Percentiles rank a stretch among this genome's conserved stretches.
Conservation (phyloP, 2,113 vertebrate species). For the Protomyctophum bolini region DNA sequence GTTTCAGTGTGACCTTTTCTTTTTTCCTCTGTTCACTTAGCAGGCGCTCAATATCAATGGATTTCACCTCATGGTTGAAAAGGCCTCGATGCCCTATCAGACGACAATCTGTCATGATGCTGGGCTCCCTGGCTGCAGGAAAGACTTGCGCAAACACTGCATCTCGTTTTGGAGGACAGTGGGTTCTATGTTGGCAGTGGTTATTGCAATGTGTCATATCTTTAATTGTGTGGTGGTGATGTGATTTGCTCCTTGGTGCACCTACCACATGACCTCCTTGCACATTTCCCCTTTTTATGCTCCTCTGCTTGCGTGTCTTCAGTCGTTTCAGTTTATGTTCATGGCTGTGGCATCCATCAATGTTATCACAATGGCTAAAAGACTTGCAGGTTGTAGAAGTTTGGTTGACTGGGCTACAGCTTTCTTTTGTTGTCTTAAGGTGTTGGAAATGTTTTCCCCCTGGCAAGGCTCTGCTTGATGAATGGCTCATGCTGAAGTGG, state of each 20-base stretch:
- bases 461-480: conserved; percentile 22
- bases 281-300: conserved; percentile 41
- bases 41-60: conserved; percentile 77
- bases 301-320: conserved; percentile 77
- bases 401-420: neutral
- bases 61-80: conserved; percentile 82
- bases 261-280: conserved; percentile 33
- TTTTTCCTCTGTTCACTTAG: conserved; percentile 59
- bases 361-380: conserved; percentile 7
- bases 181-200: conserved; percentile 29
- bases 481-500: conserved; percentile 55
- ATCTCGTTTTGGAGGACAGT: conserved; percentile 36
- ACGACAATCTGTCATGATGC: conserved; percentile 79
- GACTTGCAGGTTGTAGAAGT: conserved; percentile 15
- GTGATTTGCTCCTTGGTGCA: conserved; percentile 25
- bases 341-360: conserved; percentile 2
- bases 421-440: conserved; percentile 32
- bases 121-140: conserved; percentile 54
- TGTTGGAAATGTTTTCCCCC: conserved; percentile 43
- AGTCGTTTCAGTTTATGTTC: conserved; percentile 70
- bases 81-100: conserved; percentile 78
- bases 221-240: conserved; percentile 31
- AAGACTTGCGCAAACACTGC: conserved; percentile 33
- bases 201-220: conserved; percentile 32
- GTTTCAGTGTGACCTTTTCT: conserved; percentile 8